phyloP scores from a whole-genome alignment of 2,797 vertebrate species.

The Orestias chungarensis region DNA sequence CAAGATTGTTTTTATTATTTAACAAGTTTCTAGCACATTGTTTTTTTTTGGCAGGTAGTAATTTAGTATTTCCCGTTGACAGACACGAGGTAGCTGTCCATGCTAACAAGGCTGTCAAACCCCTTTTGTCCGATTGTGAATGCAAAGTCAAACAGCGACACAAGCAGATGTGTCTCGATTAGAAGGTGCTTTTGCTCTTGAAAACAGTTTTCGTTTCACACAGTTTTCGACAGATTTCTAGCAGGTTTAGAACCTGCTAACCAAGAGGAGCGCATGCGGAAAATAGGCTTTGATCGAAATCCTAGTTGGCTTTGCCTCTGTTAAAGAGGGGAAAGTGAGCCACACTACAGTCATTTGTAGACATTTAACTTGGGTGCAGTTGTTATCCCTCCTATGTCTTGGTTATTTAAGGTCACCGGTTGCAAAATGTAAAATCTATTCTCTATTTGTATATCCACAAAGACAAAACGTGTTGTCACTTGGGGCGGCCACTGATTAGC shows the following conservation, averaged over 20 bases:
- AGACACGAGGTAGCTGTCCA: slow-evolving; percentile 51
- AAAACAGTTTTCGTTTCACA: background rate
- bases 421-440: background rate
- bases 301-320: background rate
- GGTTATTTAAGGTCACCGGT: background rate
- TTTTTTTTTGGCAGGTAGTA: background rate
- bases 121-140: slow-evolving; percentile 54
- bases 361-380: background rate
- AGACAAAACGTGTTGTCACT: background rate
- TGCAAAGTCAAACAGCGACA: slow-evolving; percentile 46
- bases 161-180: background rate
- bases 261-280: background rate
- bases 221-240: slow-evolving; percentile 9
- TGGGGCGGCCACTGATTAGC: background rate
- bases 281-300: slow-evolving; percentile 14
- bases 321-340: too few relatives aligned
- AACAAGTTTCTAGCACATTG: background rate
- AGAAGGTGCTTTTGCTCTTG: background rate
- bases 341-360: slow-evolving; percentile 8
- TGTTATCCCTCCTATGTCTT: background rate
- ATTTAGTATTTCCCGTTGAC: slow-evolving; percentile 34
- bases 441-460: background rate
- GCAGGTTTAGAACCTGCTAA: background rate
- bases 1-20: background rate
- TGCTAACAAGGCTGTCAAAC: slow-evolving; percentile 74